Evolutionary conservation across 2,888 invertebrate species (phyloP).

Genomic region (Campoletis raptor): DNA sequence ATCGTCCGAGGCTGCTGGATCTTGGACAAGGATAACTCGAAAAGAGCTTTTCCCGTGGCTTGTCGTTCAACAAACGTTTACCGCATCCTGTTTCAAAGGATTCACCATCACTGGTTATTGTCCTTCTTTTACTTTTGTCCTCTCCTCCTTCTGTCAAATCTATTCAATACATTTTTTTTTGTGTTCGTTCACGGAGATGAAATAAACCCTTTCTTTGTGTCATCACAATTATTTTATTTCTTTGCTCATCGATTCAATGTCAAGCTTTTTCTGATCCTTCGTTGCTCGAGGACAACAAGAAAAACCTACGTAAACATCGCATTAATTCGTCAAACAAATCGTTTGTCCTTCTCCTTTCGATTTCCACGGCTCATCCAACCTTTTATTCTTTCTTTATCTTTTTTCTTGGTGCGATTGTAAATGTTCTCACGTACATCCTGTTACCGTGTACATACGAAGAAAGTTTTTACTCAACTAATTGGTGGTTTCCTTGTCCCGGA

Average conservation of each 20-base stretch:
- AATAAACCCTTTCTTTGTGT: slow-evolving; percentile 9
- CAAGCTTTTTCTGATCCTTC: neutral
- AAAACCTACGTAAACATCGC: slow-evolving; percentile 55
- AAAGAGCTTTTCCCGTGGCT: slow-evolving; percentile 38
- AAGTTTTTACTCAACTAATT: slow-evolving; percentile 61
- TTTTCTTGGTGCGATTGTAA: slow-evolving; percentile 69
- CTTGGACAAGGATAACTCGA: slow-evolving; percentile 29
- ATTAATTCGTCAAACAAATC: slow-evolving; percentile 78
- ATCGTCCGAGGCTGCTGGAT: slow-evolving; percentile 39
- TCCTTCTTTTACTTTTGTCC: slow-evolving; percentile 18
- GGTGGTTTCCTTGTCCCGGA: slow-evolving; percentile 67
- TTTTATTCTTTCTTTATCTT: neutral
- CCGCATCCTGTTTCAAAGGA: slow-evolving; percentile 43
- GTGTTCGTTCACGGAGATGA: slow-evolving; percentile 17
- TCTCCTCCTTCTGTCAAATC: slow-evolving; percentile 25
- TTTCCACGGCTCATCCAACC: neutral
- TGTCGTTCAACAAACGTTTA: slow-evolving; percentile 54
- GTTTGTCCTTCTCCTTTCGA: slow-evolving; percentile 70
- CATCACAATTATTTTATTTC: slow-evolving; percentile 14
- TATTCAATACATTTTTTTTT: slow-evolving; percentile 16
- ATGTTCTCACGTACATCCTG: slow-evolving; percentile 75
- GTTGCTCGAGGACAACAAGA: neutral
- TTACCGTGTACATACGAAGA: slow-evolving; percentile 38
- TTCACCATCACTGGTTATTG: slow-evolving; percentile 26
- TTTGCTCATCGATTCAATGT: neutral